Conservation (phyloP, 92 coral and sea anemone genomes). For the Bergia sp. region DNA sequence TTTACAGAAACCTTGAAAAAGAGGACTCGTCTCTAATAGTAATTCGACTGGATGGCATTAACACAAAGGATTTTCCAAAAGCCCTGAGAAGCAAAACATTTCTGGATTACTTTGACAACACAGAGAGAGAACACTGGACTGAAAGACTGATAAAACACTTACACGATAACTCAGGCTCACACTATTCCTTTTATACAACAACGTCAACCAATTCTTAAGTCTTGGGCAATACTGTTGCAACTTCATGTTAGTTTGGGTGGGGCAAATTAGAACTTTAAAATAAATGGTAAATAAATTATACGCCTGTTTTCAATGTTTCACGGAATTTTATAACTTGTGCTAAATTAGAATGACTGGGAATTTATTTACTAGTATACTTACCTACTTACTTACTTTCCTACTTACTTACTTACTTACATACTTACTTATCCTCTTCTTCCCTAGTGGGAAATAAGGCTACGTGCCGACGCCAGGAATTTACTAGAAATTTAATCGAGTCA, state of each 20-base stretch:
- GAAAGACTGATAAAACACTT: conserved; percentile 42
- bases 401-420: too few species aligned
- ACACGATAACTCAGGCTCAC: conserved; percentile 3
- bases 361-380: too few species aligned
- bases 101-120: conserved; percentile 48
- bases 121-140: conserved; percentile 35
- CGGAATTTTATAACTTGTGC: background rate
- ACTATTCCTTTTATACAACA: conserved; percentile 1
- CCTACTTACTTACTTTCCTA: too few species aligned
- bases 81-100: conserved; percentile 44
- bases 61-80: conserved; percentile 41
- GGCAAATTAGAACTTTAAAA: background rate
- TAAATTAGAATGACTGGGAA: too few species aligned
- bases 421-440: too few species aligned
- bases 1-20: conserved; percentile 29
- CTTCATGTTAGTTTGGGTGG: background rate
- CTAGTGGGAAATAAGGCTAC: too few species aligned
- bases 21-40: conserved; percentile 37
- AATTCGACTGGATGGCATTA: conserved; percentile 26
- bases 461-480: too few species aligned
- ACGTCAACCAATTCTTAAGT: background rate
- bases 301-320: background rate
- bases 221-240: background rate
- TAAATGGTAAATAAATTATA: background rate
- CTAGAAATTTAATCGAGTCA: too few species aligned